Conservation (phyloP, 2,113 vertebrate genomes). For the Poeciliopsis occidentalis region DNA sequence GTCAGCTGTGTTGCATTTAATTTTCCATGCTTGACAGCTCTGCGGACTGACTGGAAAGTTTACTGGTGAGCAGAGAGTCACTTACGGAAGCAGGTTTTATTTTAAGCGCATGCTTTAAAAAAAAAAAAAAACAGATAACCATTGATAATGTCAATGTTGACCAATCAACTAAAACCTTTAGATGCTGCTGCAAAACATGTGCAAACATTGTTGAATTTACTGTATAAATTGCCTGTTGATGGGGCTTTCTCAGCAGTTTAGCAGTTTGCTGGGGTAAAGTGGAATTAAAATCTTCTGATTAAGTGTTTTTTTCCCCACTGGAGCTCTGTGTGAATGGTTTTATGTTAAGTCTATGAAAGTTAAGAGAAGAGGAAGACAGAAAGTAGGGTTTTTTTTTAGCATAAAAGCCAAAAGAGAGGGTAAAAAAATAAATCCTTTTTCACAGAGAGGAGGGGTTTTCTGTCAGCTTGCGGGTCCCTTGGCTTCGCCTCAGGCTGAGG, state of each 20-base stretch:
- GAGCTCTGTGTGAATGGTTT: conserved; percentile 21
- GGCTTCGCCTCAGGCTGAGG: conserved; percentile 60
- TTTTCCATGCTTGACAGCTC: conserved; percentile 52
- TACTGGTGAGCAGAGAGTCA: conserved; percentile 12
- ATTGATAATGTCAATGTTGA: conserved; percentile 13
- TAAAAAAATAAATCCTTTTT: not conserved
- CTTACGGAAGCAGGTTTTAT: conserved; percentile 30
- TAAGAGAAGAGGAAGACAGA: not conserved
- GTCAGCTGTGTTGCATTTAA: conserved; percentile 61
- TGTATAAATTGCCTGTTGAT: not conserved
- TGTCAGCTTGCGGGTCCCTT: conserved; percentile 42
- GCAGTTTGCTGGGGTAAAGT: conserved; percentile 12
- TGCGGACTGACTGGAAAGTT: conserved; percentile 55
- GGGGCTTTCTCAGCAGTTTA: conserved; percentile 15
- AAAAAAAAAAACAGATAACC: conserved; percentile 6
- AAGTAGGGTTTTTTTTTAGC: conserved; percentile 5
- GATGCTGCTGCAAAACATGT: not conserved
- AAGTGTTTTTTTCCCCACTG: conserved; percentile 30
- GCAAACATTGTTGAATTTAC: conserved; percentile 8
- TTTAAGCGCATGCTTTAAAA: conserved; percentile 11
- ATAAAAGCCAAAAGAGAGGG: conserved; percentile 32
- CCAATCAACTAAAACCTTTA: not conserved
- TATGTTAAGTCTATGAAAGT: conserved; percentile 14
- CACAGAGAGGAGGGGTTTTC: conserved; percentile 25
- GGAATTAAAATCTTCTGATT: conserved; percentile 43